Evolutionary conservation across 2,888 invertebrate species (phyloP), one percentile per base, ranked within the genome.

Genomic region (Trisateles emortualis): DNA sequence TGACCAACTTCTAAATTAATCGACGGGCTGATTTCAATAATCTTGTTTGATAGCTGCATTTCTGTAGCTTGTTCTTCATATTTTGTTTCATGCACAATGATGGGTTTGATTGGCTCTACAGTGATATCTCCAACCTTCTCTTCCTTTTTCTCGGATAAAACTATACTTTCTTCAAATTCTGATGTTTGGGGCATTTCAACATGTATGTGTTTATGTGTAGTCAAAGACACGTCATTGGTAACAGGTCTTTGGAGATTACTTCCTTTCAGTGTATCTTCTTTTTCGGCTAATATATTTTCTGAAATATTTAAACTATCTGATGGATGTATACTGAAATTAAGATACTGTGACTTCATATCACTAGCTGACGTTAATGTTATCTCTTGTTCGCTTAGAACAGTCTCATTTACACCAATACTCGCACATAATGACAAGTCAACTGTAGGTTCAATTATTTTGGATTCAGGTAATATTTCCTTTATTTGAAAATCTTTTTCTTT

Each of bases 81-180:
- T 53, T 89, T 85, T 24, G 92, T 80, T 86, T 94, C 93, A 26
- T 85, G 94, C 0, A 94, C 74, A 48, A 72, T 52, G 38, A 88
- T 52, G 13, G 87, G 70, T 64, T 74, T 81, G 0, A 73, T 58
- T 11, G 79, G 52, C 59, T 86, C 81, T 56, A 85, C 39, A 24
- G 43, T 67, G 39, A 83, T 38, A 29, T 76, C 65, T 16, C 74
- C 71, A 14, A 68, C 60, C 68, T 80, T 71, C 53, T 74, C 59
- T 46, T 70, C 77, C 11, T 49, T 43, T 24, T 43, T 52, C 19
- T 58, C 59, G 41, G 48, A 24, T n/a, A 64, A 52, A 8, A 68
- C 52, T 9, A 86, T 58, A 10, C 29, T 55, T 36, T 71, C 64
- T 74, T 81, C 87, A 10, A 59, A 48, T 76, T 88, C 88, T 33